Evolutionary conservation across 2,113 vertebrate genomes (phyloP).

Genomic region (Burhinus oedicnemus): DNA sequence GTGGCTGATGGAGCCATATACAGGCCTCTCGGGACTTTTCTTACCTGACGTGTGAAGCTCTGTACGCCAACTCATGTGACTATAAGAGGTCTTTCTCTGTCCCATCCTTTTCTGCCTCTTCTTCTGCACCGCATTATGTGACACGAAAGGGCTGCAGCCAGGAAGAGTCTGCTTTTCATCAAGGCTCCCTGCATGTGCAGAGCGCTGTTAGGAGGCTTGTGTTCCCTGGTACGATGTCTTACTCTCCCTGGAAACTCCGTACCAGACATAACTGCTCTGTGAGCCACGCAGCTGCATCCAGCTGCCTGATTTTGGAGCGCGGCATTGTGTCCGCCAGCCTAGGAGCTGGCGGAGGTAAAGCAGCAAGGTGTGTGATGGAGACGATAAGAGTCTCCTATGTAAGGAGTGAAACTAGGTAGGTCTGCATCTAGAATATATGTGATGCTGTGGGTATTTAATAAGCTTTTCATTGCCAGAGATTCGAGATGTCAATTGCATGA

Average conservation of each 20-base stretch:
- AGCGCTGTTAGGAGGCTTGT: background rate
- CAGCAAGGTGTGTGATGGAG: background rate
- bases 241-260: background rate
- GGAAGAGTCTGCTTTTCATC: background rate
- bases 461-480: background rate
- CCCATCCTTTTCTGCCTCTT: background rate
- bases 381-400: background rate
- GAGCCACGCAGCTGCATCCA: background rate
- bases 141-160: background rate
- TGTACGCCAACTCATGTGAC: background rate
- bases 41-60: background rate
- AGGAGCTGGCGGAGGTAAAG: background rate
- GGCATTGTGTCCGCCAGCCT: background rate
- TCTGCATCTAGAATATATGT: background rate
- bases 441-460: background rate
- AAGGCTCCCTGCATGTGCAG: background rate
- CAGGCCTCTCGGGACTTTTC: background rate
- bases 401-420: background rate
- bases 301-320: accelerated
- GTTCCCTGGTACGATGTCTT: background rate
- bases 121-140: background rate
- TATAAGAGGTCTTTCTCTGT: background rate
- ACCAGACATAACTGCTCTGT: background rate
- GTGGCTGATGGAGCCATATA: background rate
- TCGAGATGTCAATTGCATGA: background rate